A percentile compares a stretch with the other conserved stretches of the same genome.
These are phyloP conservation scores for Morpho helenor DNA, from an alignment of 2,888 invertebrate species.

Conservation along the genomic window DNA sequence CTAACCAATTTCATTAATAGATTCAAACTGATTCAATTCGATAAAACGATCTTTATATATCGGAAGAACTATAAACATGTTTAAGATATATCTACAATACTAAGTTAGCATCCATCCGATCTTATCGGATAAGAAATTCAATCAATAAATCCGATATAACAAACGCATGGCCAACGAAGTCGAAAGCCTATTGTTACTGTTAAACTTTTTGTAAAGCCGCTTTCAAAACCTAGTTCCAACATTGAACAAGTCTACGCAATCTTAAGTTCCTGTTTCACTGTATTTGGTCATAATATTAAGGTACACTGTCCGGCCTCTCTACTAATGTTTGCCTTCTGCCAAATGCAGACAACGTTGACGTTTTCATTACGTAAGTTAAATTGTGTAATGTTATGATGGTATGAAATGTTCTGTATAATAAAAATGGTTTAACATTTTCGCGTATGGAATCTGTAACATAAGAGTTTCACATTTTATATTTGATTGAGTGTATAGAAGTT, in stretches of 20 bases:
- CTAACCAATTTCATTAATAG: constrained; percentile 5
- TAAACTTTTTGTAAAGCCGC: constrained; percentile 24
- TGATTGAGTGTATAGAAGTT: too few species aligned
- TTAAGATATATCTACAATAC: constrained; percentile 10
- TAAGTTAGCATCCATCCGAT: constrained; percentile 15
- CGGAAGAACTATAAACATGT: constrained; percentile 15
- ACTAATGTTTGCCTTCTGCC: constrained; percentile 25
- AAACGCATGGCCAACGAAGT: constrained; percentile 14
- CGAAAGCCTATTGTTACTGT: constrained; percentile 27
- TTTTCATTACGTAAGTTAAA: constrained; percentile 5
- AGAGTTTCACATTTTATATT: too few species aligned
- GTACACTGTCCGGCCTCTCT: constrained; percentile 18
- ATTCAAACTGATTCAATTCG: constrained; percentile 14
- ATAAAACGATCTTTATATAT: constrained; percentile 11
- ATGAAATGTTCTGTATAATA: too few species aligned
- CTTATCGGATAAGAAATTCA: constrained; percentile 27
- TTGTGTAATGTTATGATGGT: neutral
- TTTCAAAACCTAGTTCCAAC: constrained; percentile 25
- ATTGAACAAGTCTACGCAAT: constrained; percentile 22
- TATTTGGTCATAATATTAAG: constrained; percentile 25
- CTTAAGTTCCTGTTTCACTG: constrained; percentile 23
- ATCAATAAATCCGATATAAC: constrained; percentile 30
- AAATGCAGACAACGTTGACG: constrained; percentile 12
- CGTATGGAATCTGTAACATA: too few species aligned
- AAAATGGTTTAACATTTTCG: too few species aligned